phyloP scores from a whole-genome alignment of 1,140 invertebrate species.

The Brachionus plicatilis region DNA sequence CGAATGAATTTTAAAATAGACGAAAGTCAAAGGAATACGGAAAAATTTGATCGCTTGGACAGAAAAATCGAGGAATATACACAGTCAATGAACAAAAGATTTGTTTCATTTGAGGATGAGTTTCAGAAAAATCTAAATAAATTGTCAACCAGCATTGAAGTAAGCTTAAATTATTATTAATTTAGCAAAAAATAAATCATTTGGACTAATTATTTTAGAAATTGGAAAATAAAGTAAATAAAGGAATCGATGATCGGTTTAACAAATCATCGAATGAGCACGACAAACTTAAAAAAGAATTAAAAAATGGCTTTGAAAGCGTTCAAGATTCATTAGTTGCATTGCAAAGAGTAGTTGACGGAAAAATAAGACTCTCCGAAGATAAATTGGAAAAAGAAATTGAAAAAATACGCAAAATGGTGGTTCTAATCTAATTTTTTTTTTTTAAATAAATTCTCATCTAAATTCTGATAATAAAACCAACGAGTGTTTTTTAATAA shows the following conservation, averaged over 20 bases:
- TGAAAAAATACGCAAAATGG: conserved; percentile 27
- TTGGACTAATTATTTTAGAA: neutral
- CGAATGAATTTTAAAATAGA: conserved; percentile 15
- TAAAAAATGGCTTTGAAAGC: conserved; percentile 25
- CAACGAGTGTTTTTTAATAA: neutral
- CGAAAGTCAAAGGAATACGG: conserved; percentile 13
- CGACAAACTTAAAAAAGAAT: conserved; percentile 18
- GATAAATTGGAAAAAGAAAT: conserved; percentile 38
- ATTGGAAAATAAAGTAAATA: conserved; percentile 20
- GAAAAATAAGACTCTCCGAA: conserved; percentile 5
- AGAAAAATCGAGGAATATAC: conserved; percentile 35
- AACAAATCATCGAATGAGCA: neutral
- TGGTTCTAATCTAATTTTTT: conserved; percentile 34
- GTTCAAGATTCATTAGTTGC: conserved; percentile 39
- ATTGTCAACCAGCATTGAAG: conserved; percentile 32
- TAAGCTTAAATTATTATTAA: neutral
- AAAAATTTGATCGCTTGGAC: conserved; percentile 32
- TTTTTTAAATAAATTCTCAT: neutral
- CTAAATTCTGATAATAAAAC: neutral
- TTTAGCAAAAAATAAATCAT: neutral
- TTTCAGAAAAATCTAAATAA: conserved; percentile 29
- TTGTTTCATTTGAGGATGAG: conserved; percentile 36
- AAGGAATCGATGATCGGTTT: conserved; percentile 30
- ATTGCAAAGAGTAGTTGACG: conserved; percentile 10
- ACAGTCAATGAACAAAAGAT: conserved; percentile 30